phyloP scores from a whole-genome alignment of 2,888 invertebrate species.

The Nephrotoma flavescens region DNA sequence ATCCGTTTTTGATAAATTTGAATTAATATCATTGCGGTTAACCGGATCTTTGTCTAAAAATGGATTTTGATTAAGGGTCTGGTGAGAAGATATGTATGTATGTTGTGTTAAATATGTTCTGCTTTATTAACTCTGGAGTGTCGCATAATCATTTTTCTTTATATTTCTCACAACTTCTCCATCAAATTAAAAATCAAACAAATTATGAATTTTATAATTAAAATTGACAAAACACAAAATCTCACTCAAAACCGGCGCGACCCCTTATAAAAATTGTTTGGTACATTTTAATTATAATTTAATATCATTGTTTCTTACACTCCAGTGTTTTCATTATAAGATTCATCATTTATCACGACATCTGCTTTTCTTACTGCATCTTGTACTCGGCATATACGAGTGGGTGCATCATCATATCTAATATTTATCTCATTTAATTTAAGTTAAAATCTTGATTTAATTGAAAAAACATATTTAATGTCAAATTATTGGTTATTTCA shows the following conservation, averaged over 20 bases:
- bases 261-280: background rate
- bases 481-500: background rate
- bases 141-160: background rate
- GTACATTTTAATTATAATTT: background rate
- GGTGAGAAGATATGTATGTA: background rate
- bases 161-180: background rate
- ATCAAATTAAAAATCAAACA: background rate
- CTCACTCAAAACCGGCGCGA: background rate
- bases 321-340: background rate
- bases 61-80: background rate
- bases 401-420: background rate
- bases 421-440: background rate
- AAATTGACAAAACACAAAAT: background rate
- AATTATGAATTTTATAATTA: background rate
- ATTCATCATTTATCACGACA: background rate
- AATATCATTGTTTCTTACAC: background rate
- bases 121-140: background rate
- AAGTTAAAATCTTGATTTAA: background rate
- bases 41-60: background rate
- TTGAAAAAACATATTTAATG: background rate
- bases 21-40: background rate
- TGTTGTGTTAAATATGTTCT: background rate
- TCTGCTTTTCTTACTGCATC: background rate
- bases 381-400: too few species aligned
- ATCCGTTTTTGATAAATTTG: background rate